Evolutionary conservation across 2,888 invertebrate species (phyloP).

Genomic region (Epicampocera succincta): DNA sequence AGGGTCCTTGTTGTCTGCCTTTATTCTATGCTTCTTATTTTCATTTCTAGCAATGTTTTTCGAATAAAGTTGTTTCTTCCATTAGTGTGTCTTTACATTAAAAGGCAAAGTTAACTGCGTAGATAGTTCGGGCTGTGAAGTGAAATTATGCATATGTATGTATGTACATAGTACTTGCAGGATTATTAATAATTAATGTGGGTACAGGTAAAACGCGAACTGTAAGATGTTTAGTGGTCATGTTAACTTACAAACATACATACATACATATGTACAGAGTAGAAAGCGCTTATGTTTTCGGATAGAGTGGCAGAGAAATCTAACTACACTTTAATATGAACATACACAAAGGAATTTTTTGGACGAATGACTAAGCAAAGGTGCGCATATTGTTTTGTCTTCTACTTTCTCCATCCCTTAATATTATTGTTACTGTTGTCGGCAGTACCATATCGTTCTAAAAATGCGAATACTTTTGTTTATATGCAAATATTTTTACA

Average conservation of each 20-base stretch:
- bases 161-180: too few species aligned
- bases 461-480: background rate
- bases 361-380: slow-evolving; percentile 48
- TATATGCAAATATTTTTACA: background rate
- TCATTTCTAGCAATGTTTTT: too few species aligned
- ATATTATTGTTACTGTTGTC: slow-evolving; percentile 9
- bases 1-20: too few species aligned
- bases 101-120: slow-evolving; percentile 28
- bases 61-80: background rate
- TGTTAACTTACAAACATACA: background rate
- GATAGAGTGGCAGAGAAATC: too few species aligned
- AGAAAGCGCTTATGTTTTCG: too few species aligned
- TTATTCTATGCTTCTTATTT: too few species aligned
- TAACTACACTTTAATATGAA: too few species aligned
- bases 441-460: slow-evolving; percentile 16
- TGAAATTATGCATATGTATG: too few species aligned
- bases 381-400: slow-evolving; percentile 27
- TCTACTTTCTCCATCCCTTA: slow-evolving; percentile 29
- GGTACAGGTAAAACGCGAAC: too few species aligned
- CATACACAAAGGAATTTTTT: background rate
- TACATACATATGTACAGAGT: slow-evolving; percentile 7
- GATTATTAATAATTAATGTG: too few species aligned
- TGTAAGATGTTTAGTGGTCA: background rate
- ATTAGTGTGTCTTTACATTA: slow-evolving; percentile 23
- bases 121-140: too few species aligned